Evolutionary conservation across 2,888 invertebrate genomes (phyloP), one percentile per base, ranked within the genome.

Genomic region (Drosophila meridionalis): DNA sequence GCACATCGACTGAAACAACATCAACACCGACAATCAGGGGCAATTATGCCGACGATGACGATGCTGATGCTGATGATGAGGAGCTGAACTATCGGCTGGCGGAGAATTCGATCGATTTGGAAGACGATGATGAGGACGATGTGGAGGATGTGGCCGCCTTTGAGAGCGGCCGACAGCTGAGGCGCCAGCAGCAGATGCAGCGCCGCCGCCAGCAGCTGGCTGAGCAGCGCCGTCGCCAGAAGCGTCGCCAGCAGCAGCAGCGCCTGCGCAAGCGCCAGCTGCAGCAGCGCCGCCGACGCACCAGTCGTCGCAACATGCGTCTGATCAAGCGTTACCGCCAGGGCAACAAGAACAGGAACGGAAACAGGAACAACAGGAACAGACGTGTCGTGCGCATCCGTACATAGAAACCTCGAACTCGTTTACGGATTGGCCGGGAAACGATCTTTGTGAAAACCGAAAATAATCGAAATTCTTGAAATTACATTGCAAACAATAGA

Each of bases 151-250:
- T 65, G 34, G 38, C 32, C 47, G 47, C 8, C 8, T 26, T 45
- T 6, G 48, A 38, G 34, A 77, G 28, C 78, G 75, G 75, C 43
- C 76, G 69, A 34, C 76, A 77, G 28, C 60, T 59, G 42, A 63
- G 55, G 48, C 80, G 79, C 38, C 73, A 68, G 57, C 73, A 76
- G 60, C 57, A 76, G 26, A 28, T 57, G 61, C 70, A 68, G 12
- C 79, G 77, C 6, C 77, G 77, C 14, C 78, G 81, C 47, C 71
- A 79, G 63, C 69, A 74, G 60, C 59, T 66, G 50, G 56, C 52
- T 6, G 42, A 61, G 4, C 75, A 69, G 64, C 84, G 81, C 14
- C 86, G 83, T 50, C 86, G 73, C 47, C 86, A 75, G 28, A 66
- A 57, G 69, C 83, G 67, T 2, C 79, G 74, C 48, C 73, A 72